These are phyloP conservation scores for Hippocampus comes DNA, from an alignment of 2,113 vertebrate species.

Conservation along the genomic window DNA sequence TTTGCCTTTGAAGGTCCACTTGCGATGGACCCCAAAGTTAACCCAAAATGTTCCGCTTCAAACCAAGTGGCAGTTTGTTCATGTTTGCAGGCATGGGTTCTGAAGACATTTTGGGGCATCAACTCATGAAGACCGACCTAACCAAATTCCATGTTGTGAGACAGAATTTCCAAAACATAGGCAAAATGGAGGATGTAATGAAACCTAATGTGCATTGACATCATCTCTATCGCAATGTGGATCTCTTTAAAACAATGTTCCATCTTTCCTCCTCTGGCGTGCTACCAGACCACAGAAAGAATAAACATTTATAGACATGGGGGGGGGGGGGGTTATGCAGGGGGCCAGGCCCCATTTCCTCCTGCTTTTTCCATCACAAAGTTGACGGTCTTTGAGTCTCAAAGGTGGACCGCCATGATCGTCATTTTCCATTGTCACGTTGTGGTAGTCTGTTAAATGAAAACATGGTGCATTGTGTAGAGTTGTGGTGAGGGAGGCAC, in stretches of 20 bases:
- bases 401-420: conserved; percentile 7
- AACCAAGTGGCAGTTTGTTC: background rate
- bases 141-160: background rate
- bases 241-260: conserved; percentile 16
- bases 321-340: no score
- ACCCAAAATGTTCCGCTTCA: background rate
- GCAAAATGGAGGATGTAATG: background rate
- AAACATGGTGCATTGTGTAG: conserved; percentile 47
- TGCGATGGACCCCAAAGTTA: no score
- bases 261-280: conserved; percentile 23
- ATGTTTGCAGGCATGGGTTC: background rate
- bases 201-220: conserved; percentile 8
- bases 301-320: conserved; percentile 37
- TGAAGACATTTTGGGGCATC: background rate
- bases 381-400: conserved; percentile 37
- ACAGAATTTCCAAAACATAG: background rate
- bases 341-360: background rate
- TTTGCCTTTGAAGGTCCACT: no score
- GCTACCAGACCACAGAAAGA: conserved; percentile 44
- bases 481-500: conserved; percentile 7
- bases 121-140: background rate
- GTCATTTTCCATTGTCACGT: background rate
- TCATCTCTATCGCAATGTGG: conserved; percentile 2
- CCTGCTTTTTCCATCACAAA: conserved; percentile 3
- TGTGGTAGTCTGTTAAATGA: conserved; percentile 9